phyloP scores from a whole-genome alignment of 2,888 invertebrate genomes.

The Galerucella pusilla region DNA sequence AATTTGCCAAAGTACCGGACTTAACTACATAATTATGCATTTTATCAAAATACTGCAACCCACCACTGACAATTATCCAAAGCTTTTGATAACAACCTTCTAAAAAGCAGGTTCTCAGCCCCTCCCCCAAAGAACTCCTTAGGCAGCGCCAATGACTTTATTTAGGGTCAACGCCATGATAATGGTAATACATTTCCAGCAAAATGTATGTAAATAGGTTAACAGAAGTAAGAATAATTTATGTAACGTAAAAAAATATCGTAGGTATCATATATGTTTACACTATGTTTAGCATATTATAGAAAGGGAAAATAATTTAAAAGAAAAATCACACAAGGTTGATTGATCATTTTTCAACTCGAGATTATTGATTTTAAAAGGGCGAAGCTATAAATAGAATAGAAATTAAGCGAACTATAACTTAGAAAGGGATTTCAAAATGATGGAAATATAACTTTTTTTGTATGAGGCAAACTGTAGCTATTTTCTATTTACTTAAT shows the following conservation, averaged over 20 bases:
- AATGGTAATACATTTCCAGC: constrained; percentile 23
- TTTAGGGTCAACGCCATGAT: constrained; percentile 31
- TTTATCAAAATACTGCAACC: background rate
- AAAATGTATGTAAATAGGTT: constrained; percentile 33
- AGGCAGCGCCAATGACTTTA: constrained; percentile 10
- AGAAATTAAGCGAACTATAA: background rate
- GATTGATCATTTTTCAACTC: background rate
- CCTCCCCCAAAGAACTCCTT: background rate
- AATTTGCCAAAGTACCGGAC: too few relatives aligned
- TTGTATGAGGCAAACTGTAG: too few relatives aligned
- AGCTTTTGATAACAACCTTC: background rate
- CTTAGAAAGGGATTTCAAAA: too few relatives aligned
- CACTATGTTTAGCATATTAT: constrained; percentile 22
- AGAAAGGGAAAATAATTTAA: constrained; percentile 28
- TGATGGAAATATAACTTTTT: too few relatives aligned
- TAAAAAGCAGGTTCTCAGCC: background rate
- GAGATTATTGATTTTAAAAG: background rate
- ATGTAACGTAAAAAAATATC: constrained; percentile 25
- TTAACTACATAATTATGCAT: background rate
- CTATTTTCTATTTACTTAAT: too few relatives aligned
- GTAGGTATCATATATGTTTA: constrained; percentile 27
- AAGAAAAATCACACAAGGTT: constrained; percentile 20
- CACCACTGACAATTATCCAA: background rate
- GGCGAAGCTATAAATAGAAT: constrained; percentile 8
- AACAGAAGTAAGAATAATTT: constrained; percentile 33